Evolutionary conservation across 2,113 vertebrate genomes (phyloP).

Genomic region (Lucifuga dentata): DNA sequence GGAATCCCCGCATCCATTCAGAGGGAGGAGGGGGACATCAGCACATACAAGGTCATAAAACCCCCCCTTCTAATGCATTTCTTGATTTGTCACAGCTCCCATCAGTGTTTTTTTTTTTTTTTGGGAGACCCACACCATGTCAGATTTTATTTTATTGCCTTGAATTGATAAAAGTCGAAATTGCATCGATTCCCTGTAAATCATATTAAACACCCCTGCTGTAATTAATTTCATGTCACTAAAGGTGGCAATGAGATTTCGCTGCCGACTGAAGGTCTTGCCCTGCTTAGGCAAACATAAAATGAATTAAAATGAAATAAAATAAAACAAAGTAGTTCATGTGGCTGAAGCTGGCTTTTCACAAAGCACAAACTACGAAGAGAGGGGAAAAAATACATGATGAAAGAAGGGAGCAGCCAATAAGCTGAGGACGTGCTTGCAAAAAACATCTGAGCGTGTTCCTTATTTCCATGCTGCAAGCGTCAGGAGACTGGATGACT

Average conservation of each 20-base stretch:
- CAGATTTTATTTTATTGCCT: conserved; percentile 43
- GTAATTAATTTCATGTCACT: conserved; percentile 30
- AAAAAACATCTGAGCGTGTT: conserved; percentile 40
- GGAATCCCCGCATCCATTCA: conserved; percentile 84
- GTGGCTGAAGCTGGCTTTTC: not conserved
- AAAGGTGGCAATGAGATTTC: conserved; percentile 31
- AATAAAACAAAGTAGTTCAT: not conserved
- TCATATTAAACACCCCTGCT: conserved; percentile 47
- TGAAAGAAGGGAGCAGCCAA: conserved; percentile 52
- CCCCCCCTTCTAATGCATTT: conserved; percentile 37
- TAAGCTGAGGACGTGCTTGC: conserved; percentile 51
- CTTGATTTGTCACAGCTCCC: conserved; percentile 58
- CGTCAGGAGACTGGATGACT: conserved; percentile 52
- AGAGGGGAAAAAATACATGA: conserved; percentile 23
- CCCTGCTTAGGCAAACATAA: not conserved
- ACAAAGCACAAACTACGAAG: conserved; percentile 49
- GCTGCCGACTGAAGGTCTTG: not conserved
- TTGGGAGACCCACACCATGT: conserved; percentile 18
- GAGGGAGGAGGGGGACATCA: conserved; percentile 54
- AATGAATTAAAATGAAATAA: not conserved
- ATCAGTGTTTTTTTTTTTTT: conserved; percentile 18
- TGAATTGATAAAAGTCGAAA: conserved; percentile 50
- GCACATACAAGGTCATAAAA: conserved; percentile 79
- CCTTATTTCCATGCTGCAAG: conserved; percentile 49
- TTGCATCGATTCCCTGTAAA: conserved; percentile 52